These are phyloP conservation scores for Cerastis leucographa DNA, from an alignment of 2,888 invertebrate genomes.

Conservation along the genomic window DNA sequence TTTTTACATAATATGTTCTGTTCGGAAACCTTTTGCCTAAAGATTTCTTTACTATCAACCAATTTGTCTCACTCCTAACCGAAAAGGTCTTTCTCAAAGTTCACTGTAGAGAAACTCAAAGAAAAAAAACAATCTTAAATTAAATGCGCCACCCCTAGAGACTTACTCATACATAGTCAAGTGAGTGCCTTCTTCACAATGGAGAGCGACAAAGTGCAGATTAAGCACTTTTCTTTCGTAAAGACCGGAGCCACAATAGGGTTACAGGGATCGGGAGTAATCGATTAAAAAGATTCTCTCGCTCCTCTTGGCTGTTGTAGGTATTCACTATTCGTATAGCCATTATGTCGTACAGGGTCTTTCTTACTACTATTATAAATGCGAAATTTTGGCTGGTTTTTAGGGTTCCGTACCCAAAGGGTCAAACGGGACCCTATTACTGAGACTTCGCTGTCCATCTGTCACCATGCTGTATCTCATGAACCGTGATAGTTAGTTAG, in stretches of 20 bases:
- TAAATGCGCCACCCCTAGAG: conserved; percentile 50
- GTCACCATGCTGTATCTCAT: too few species aligned
- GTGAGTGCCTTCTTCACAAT: conserved; percentile 65
- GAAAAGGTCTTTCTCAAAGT: not conserved
- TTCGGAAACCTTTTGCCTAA: not conserved
- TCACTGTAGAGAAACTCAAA: too few species aligned
- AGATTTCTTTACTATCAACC: not conserved
- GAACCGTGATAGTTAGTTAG: too few species aligned
- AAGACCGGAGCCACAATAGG: conserved; percentile 56
- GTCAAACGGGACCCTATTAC: too few species aligned
- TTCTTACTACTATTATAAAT: too few species aligned
- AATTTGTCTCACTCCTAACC: not conserved
- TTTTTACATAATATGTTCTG: not conserved
- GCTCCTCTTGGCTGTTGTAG: conserved; percentile 23
- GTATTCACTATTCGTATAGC: conserved; percentile 15
- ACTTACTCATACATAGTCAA: conserved; percentile 62
- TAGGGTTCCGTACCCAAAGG: too few species aligned
- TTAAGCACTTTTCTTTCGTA: conserved; percentile 83
- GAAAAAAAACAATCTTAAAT: not conserved
- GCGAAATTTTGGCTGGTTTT: too few species aligned
- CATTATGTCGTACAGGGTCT: too few species aligned
- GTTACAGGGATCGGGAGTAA: conserved; percentile 53
- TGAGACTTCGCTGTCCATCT: too few species aligned
- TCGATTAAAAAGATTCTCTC: conserved; percentile 53
- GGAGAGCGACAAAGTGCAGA: conserved; percentile 79